Evolutionary conservation across 2,888 invertebrate species (phyloP), one percentile per base, ranked within the genome.

Genomic region (Aromia moschata): DNA sequence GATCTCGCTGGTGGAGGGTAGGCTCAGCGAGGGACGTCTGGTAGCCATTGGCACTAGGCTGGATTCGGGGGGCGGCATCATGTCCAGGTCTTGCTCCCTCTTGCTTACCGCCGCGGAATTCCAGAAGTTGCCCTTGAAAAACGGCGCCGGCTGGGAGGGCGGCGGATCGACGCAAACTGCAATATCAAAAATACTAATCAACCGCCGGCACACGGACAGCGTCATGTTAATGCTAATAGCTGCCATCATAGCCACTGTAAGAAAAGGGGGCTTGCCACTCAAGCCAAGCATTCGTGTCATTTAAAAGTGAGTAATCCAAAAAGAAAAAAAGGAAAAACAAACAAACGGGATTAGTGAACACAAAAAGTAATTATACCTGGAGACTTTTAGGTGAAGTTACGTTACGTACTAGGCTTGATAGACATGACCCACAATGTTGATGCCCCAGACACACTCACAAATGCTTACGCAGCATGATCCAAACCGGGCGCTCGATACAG

Each of bases 61-160:
- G 12, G 86, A 84, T 10, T 86, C 89, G 1, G 87, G 89, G 53
- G 89, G 87, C 73, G 89, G 89, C 87, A 89, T 88, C 80, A 89
- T 87, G 74, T 87, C 85, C 69, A 87, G 79, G 62, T 84, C 84
- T 67, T 80, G 84, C 71, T 85, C 83, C 70, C 82, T 80, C 72
- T 84, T 85, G 37, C 81, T 82, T 61, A 84, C 80, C 43, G 65
- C 62, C 17, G 72, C 60, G 16, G 71, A 70, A 76, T 74, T 72
- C 79, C 77, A 81, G 47, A 76, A 64, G 14, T 57, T 67, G 44
- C 69, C 65, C 43, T 69, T 71, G 62, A 71, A 70, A 55, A 71
- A 70, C 11, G 64, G 60, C 10, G 70, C 57, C 36, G 70, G 65
- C 51, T 68, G 71, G 10, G 65, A 54, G 4, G 62, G 63, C 25